phyloP scores from a whole-genome alignment of 2,888 invertebrate genomes.

The Lottia gigantea region DNA sequence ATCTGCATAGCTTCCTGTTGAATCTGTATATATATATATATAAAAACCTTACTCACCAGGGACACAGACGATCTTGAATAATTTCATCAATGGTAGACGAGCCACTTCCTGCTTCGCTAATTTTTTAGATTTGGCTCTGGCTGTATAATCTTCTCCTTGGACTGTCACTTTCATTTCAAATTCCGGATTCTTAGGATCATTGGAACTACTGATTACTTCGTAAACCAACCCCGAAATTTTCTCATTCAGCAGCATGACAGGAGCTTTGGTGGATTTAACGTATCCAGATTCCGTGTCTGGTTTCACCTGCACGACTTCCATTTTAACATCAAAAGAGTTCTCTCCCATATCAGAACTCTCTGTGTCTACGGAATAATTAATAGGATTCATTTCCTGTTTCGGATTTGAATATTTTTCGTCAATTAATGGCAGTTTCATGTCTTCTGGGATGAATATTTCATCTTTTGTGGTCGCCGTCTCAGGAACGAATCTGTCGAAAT shows the following conservation, averaged over 20 bases:
- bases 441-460: no score
- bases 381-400: no score
- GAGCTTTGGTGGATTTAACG: slow-evolving; percentile 37
- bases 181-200: slow-evolving; percentile 31
- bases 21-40: background rate
- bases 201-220: slow-evolving; percentile 34
- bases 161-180: slow-evolving; percentile 38
- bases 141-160: slow-evolving; percentile 37
- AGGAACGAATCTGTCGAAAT: no score
- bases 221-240: slow-evolving; percentile 38
- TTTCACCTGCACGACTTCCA: background rate
- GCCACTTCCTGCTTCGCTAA: slow-evolving; percentile 43
- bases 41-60: slow-evolving; percentile 30
- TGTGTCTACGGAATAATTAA: background rate
- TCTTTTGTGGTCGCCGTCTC: no score
- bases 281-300: background rate
- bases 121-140: slow-evolving; percentile 42
- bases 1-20: no score
- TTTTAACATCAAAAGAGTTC: background rate
- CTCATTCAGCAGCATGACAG: slow-evolving; percentile 46
- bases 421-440: no score
- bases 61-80: slow-evolving; percentile 42
- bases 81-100: slow-evolving; percentile 37
- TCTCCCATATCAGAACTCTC: background rate
- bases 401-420: no score